Conservation (phyloP, 2,888 invertebrate genomes). For the Acrocyrtus sp. region DNA sequence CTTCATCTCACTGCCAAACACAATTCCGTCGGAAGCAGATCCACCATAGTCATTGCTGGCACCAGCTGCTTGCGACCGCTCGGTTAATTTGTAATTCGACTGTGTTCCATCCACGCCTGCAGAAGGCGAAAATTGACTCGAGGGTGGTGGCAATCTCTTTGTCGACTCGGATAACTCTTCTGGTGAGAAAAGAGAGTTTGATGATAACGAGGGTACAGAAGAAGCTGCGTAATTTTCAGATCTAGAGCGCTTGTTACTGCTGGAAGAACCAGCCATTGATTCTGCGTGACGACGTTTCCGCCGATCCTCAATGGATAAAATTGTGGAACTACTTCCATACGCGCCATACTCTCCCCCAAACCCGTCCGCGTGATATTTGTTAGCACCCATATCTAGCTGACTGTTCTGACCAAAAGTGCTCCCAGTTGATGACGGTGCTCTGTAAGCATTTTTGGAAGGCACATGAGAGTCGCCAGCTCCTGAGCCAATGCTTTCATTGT, state of each 20-base stretch:
- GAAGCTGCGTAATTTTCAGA: constrained; percentile 26
- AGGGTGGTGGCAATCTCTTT: constrained; percentile 39
- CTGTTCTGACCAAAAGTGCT: constrained; percentile 43
- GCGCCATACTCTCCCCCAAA: constrained; percentile 39
- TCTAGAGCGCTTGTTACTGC: constrained; percentile 39
- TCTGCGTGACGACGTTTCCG: constrained; percentile 38
- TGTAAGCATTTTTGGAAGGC: constrained; percentile 44
- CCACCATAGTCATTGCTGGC: constrained; percentile 13
- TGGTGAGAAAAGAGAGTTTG: constrained; percentile 40
- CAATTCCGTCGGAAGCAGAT: constrained; percentile 23
- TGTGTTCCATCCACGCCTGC: constrained; percentile 17
- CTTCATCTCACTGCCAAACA: constrained; percentile 42
- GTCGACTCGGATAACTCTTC: constrained; percentile 28
- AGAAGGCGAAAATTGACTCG: constrained; percentile 43
- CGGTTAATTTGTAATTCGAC: constrained; percentile 20
- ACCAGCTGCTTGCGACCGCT: constrained; percentile 18
- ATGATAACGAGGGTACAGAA: constrained; percentile 3
- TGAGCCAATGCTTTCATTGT: constrained; percentile 26
- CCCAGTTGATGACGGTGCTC: constrained; percentile 3
- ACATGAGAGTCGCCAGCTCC: constrained; percentile 38
- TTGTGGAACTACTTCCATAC: constrained; percentile 15
- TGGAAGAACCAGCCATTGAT: constrained; percentile 8
- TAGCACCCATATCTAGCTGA: constrained; percentile 45
- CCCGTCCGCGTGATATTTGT: constrained; percentile 34
- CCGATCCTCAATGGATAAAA: constrained; percentile 41